Conservation (phyloP, 2,797 vertebrate genomes). For the Antennarius maculatus region DNA sequence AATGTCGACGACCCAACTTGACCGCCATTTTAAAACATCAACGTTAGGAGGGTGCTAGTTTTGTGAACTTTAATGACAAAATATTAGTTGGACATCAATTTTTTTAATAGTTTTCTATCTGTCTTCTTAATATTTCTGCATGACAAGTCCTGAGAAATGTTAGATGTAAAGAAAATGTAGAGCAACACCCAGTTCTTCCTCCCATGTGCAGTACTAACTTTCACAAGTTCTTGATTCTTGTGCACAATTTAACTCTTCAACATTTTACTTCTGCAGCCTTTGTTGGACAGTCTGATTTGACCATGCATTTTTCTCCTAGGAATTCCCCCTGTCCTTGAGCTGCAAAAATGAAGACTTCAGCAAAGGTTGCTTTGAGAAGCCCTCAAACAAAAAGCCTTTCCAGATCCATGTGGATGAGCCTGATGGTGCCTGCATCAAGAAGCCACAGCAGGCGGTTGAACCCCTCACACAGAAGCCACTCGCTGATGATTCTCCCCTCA, state of each 20-base stretch:
- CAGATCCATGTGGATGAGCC: slow-evolving; percentile 87
- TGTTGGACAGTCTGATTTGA: not conserved
- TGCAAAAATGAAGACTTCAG: slow-evolving; percentile 80
- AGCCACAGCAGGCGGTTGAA: slow-evolving; percentile 39
- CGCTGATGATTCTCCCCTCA: slow-evolving; percentile 63
- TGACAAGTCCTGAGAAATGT: no score
- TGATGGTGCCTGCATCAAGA: slow-evolving; percentile 78
- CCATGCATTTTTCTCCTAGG: slow-evolving; percentile 38
- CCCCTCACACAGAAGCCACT: slow-evolving; percentile 44
- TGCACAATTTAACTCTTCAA: no score
- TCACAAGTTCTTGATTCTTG: no score
- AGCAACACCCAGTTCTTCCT: no score
- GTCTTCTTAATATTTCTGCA: no score
- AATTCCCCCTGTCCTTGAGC: slow-evolving; percentile 50
- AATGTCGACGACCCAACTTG: not conserved
- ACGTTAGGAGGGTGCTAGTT: no score
- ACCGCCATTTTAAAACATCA: slow-evolving; percentile 72
- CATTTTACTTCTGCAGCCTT: not conserved
- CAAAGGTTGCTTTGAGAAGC: slow-evolving; percentile 75
- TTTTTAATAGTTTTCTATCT: no score
- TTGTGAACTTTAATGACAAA: no score
- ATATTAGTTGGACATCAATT: no score
- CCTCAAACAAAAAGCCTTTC: slow-evolving; percentile 79
- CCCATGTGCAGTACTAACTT: no score
- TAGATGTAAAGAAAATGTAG: no score